These are phyloP conservation scores for Drosophila pseudotalamancana DNA, from an alignment of 2,888 invertebrate species.

Conservation along the genomic window DNA sequence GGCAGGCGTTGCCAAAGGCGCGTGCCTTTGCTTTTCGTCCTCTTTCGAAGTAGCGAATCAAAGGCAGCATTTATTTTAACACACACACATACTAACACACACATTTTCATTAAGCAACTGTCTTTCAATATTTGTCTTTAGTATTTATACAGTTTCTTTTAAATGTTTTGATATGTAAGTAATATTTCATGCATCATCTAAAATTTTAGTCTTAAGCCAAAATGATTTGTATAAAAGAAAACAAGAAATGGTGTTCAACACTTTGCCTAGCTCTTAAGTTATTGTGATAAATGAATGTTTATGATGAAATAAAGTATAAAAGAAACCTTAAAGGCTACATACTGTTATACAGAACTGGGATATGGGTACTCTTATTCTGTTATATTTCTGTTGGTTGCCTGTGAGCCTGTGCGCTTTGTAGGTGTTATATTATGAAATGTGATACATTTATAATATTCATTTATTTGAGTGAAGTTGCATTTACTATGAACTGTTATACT, in stretches of 20 bases:
- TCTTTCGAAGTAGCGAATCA: slow-evolving; percentile 44
- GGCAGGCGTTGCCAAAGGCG: slow-evolving; percentile 73
- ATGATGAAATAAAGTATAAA: slow-evolving; percentile 57
- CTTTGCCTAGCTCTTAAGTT: slow-evolving; percentile 62
- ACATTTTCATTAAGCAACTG: slow-evolving; percentile 40
- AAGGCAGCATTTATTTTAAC: slow-evolving; percentile 71
- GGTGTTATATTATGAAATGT: too few relatives aligned
- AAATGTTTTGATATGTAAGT: slow-evolving; percentile 23
- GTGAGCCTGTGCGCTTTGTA: too few relatives aligned
- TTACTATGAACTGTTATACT: not conserved
- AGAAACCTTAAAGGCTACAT: not conserved
- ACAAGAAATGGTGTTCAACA: slow-evolving; percentile 47
- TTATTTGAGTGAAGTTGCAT: not conserved
- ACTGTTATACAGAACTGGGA: too few relatives aligned
- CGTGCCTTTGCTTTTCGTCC: slow-evolving; percentile 51
- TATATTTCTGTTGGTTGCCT: too few relatives aligned
- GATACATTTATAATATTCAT: too few relatives aligned
- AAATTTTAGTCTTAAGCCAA: slow-evolving; percentile 16
- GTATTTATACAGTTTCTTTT: slow-evolving; percentile 69
- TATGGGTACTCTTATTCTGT: too few relatives aligned
- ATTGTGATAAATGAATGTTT: slow-evolving; percentile 65
- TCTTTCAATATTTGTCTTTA: slow-evolving; percentile 45
- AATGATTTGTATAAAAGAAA: slow-evolving; percentile 15
- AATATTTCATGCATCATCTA: slow-evolving; percentile 55
- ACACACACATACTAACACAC: slow-evolving; percentile 13